These are phyloP conservation scores for Chinchilla lanigera DNA, from an alignment of 2,113 vertebrate species.

Conservation along the genomic window DNA sequence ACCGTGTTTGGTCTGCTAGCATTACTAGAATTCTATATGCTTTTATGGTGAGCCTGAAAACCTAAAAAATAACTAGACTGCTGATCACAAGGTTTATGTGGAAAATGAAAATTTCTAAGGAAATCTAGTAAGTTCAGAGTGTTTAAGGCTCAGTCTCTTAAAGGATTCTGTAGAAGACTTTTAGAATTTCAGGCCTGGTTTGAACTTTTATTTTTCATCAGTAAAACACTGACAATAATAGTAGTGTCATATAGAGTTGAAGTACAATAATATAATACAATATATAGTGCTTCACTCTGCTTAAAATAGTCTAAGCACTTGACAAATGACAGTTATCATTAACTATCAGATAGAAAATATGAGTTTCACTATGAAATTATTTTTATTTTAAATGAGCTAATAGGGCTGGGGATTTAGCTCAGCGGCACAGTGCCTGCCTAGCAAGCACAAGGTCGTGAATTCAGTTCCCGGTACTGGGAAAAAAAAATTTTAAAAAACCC, in stretches of 20 bases:
- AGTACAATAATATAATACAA: not conserved
- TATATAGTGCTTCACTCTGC: not conserved
- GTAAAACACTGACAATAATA: not conserved
- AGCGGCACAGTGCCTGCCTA: too few species aligned
- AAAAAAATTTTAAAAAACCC: too few species aligned
- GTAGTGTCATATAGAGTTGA: not conserved
- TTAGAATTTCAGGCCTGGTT: constrained; percentile 22
- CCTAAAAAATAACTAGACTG: constrained; percentile 62
- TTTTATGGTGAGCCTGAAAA: constrained; percentile 52
- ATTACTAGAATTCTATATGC: constrained; percentile 51
- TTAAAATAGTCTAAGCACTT: not conserved
- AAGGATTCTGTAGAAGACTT: not conserved
- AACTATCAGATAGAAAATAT: not conserved
- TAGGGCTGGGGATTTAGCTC: too few species aligned
- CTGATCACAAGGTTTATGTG: constrained; percentile 1
- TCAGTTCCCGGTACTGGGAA: too few species aligned
- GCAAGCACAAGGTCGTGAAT: too few species aligned
- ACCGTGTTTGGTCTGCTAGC: constrained; percentile 47
- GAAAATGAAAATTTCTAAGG: constrained; percentile 31
- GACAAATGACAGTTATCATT: not conserved
- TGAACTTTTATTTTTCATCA: constrained; percentile 26
- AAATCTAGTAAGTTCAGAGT: constrained; percentile 12
- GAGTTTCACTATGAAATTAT: not conserved
- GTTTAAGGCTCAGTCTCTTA: not conserved
- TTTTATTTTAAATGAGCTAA: not conserved